Base-by-base conservation (phyloP, 1,140 invertebrate species). In the Orchestia grillus region DNA sequence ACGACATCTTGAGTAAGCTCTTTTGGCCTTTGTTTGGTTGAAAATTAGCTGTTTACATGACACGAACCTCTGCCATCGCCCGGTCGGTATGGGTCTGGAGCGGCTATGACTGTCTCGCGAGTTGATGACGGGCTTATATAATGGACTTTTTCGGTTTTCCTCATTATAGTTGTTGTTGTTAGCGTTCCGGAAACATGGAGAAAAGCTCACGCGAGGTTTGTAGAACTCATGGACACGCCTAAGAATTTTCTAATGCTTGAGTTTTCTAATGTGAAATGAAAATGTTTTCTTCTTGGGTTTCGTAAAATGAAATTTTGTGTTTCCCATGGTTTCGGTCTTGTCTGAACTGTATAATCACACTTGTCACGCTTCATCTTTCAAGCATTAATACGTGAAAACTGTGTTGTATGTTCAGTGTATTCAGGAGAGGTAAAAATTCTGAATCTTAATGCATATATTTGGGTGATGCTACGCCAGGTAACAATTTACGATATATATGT, bases 11-110 rank as follows among this genome's bases (percentile, higher is more conserved):
- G 44, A 45, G 36, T 94, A 47, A 94, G 36, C 92, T 94, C 92
- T 94, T 94, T 94, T 94, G 92, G 92, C 92, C 92, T 94, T 94
- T 94, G 92, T 94, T 91, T 44, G 92, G 44, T n/a, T 44, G 36
- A 44, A 94, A 47, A 94, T 45, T 45, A 45, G 92, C 40, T 45
- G 44, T 45, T 45, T 94, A 45, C 92, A 94, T 45, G 43, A 11
- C 92, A 94, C 92, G 92, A 94, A 45, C 40, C 11, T 3, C 43
- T 16, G 92, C 6, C 41, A 91, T 8, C 41, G 41, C 88, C 47
- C 4, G 92, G 41, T 47, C 92, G 23, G 43, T 94, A 94, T 94
- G 92, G 92, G 43, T 44, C 92, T 45, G 44, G 8, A 44, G 92
- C 62, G 28, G 1, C 62, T 36, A 77, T 77, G 62, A 77, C 62